These are phyloP conservation scores for Drosophila greeni DNA, from an alignment of 2,888 invertebrate genomes.

Conservation along the genomic window DNA sequence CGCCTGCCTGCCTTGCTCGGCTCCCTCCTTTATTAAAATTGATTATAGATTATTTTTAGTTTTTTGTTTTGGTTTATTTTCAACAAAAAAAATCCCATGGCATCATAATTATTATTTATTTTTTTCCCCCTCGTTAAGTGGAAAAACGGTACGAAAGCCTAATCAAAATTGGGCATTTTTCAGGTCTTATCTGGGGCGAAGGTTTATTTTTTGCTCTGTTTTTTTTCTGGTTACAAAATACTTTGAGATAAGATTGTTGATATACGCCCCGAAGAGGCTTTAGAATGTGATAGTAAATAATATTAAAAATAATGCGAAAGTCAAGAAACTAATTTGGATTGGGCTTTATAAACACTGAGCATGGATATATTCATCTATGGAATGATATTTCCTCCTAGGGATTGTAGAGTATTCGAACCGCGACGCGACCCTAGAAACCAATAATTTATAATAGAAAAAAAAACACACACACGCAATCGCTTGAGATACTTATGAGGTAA, in stretches of 20 bases:
- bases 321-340: slow-evolving; percentile 35
- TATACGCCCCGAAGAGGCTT: slow-evolving; percentile 45
- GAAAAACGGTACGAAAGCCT: slow-evolving; percentile 43
- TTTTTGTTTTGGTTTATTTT: slow-evolving; percentile 30
- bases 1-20: slow-evolving; percentile 1
- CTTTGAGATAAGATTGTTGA: slow-evolving; percentile 61
- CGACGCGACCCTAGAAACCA: slow-evolving; percentile 28
- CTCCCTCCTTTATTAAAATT: slow-evolving; percentile 36
- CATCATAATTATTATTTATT: slow-evolving; percentile 32
- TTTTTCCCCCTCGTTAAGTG: slow-evolving; percentile 19
- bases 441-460: slow-evolving; percentile 27
- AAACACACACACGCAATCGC: slow-evolving; percentile 23
- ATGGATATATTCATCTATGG: not conserved
- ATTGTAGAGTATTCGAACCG: slow-evolving; percentile 18
- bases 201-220: slow-evolving; percentile 34
- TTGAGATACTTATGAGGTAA: slow-evolving; percentile 59
- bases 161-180: slow-evolving; percentile 64
- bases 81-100: slow-evolving; percentile 29
- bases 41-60: slow-evolving; percentile 39
- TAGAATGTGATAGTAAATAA: slow-evolving; percentile 60
- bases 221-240: slow-evolving; percentile 62
- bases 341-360: not conserved
- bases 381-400: not conserved
- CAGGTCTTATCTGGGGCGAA: slow-evolving; percentile 52
- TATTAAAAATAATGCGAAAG: slow-evolving; percentile 60